Evolutionary conservation across 2,113 vertebrate species (phyloP).

Genomic region (Synchiropus splendidus): DNA sequence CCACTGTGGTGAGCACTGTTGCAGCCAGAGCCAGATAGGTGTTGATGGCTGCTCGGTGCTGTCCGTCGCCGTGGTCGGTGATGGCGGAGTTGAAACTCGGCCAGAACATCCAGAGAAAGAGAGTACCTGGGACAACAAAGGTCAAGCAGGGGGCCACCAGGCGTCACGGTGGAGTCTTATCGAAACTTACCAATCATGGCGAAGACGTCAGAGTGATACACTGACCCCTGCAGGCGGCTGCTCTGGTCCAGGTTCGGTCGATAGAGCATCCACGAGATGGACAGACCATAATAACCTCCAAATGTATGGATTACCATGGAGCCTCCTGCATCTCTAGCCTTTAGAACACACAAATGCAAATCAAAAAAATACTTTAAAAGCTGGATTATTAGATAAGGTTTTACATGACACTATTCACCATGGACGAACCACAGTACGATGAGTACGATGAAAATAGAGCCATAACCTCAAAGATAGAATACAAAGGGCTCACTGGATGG

Average conservation of each 20-base stretch:
- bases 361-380: too few relatives aligned
- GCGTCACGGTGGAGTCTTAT: not conserved
- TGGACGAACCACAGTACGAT: too few relatives aligned
- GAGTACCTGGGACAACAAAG: conserved; percentile 68
- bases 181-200: conserved; percentile 83
- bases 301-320: conserved; percentile 97
- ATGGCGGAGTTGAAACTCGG: conserved; percentile 95
- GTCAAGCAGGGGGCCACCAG: not conserved
- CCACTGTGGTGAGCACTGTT: conserved; percentile 79
- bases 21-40: conserved; percentile 87
- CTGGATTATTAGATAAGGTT: too few relatives aligned
- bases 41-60: conserved; percentile 90
- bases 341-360: conserved; percentile 1
- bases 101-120: conserved; percentile 98
- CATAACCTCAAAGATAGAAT: too few relatives aligned
- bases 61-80: conserved; percentile 78
- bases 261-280: conserved; percentile 84
- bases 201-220: conserved; percentile 87
- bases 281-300: conserved; percentile 89
- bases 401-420: too few relatives aligned
- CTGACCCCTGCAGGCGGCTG: conserved; percentile 72
- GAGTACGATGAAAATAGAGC: too few relatives aligned
- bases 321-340: conserved; percentile 91
- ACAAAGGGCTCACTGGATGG: too few relatives aligned
- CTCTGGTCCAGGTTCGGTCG: conserved; percentile 78